Evolutionary conservation across 2,888 invertebrate genomes (phyloP).

Genomic region (Napeogenes inachia): DNA sequence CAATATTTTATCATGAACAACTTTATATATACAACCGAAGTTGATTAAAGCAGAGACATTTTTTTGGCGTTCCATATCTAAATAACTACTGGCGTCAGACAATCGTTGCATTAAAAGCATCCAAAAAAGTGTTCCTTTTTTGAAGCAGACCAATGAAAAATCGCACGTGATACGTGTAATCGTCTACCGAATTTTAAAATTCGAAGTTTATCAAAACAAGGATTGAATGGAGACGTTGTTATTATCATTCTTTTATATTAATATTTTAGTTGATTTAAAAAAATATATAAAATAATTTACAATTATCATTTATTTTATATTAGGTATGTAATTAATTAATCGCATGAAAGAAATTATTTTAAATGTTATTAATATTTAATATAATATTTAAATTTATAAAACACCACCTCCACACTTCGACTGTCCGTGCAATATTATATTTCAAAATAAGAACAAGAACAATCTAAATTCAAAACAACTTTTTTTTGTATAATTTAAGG

Average conservation of each 20-base stretch:
- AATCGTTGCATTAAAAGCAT: slow-evolving; percentile 21
- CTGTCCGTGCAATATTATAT: slow-evolving; percentile 42
- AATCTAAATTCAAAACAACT: slow-evolving; percentile 53
- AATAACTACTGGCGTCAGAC: slow-evolving; percentile 12
- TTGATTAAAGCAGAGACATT: slow-evolving; percentile 5
- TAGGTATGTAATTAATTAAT: too few species aligned
- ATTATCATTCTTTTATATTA: slow-evolving; percentile 4
- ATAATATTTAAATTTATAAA: slow-evolving; percentile 18
- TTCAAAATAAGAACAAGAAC: slow-evolving; percentile 46
- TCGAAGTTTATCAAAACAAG: slow-evolving; percentile 43
- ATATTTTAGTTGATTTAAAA: background rate
- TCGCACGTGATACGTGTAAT: slow-evolving; percentile 55
- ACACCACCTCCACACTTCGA: slow-evolving; percentile 31
- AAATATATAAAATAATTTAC: too few species aligned
- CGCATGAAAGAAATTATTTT: too few species aligned
- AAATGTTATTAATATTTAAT: background rate
- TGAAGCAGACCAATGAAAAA: slow-evolving; percentile 63
- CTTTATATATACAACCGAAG: slow-evolving; percentile 8
- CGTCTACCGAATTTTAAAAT: slow-evolving; percentile 69
- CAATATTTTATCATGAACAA: background rate
- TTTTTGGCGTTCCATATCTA: slow-evolving; percentile 12
- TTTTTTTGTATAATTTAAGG: slow-evolving; percentile 59
- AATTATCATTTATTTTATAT: too few species aligned
- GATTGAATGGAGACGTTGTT: slow-evolving; percentile 27
- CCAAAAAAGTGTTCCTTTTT: slow-evolving; percentile 47